Evolutionary conservation across 2,888 invertebrate genomes (phyloP).

Genomic region (Cheilosia vulpina): DNA sequence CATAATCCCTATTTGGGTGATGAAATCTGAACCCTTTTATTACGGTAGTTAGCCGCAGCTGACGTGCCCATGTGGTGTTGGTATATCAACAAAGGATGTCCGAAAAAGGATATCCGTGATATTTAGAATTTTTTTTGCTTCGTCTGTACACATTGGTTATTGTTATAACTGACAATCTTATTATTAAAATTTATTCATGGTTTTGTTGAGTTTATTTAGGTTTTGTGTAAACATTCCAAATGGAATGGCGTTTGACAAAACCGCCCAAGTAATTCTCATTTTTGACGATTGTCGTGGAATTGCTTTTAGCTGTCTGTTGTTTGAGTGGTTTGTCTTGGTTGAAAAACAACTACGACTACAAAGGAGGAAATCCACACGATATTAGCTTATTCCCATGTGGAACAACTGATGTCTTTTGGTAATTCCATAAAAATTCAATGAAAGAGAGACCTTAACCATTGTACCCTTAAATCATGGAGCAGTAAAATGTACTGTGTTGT

Average conservation of each 20-base stretch:
- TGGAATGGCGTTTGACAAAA: conserved; percentile 13
- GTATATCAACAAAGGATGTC: conserved; percentile 35
- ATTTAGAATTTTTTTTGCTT: conserved; percentile 9
- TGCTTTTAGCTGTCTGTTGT: conserved; percentile 15
- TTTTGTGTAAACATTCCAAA: conserved; percentile 6
- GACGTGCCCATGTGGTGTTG: conserved; percentile 47
- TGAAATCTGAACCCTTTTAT: conserved; percentile 72
- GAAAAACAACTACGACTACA: conserved; percentile 19
- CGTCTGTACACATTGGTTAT: conserved; percentile 14
- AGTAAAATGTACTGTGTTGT: too few species aligned
- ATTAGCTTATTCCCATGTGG: conserved; percentile 32
- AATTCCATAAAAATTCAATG: conserved; percentile 15
- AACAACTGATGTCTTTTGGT: conserved; percentile 15
- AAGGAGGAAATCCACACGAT: conserved; percentile 21
- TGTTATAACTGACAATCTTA: conserved; percentile 26
- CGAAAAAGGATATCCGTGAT: conserved; percentile 62
- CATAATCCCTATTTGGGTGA: conserved; percentile 67
- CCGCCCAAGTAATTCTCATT: conserved; percentile 1
- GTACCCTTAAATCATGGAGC: too few species aligned
- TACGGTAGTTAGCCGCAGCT: conserved; percentile 66
- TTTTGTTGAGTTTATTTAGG: conserved; percentile 23
- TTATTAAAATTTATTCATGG: conserved; percentile 41
- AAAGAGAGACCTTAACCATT: not conserved
- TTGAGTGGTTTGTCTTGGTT: not conserved
- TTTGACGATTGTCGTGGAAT: conserved; percentile 21